Base-by-base conservation (phyloP, 2,797 vertebrate species). In the Clamator glandarius region DNA sequence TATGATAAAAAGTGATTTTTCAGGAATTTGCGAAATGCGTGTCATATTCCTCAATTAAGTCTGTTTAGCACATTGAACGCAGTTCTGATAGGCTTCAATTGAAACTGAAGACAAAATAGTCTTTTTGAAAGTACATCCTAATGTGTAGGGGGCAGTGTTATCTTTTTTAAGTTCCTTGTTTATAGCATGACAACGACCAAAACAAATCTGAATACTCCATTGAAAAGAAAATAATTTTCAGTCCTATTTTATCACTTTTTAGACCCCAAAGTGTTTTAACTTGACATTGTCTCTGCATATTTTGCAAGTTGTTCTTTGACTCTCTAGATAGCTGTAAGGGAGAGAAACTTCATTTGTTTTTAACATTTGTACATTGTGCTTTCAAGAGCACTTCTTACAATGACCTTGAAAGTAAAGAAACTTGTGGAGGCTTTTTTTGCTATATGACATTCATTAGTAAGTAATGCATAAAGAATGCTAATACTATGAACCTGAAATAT, bases 321-420 rank as follows among this genome's bases (percentile, higher is more conserved):
- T 93, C 31, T 95, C 29, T 77, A 52, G 42, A 77, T 62, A 95
- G 84, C 82, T 94, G 41, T 94, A 91, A 96, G 54, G 35, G 51
- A 89, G 58, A 48, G 68, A 89, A 94, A 62, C 13, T 78, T 86
- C 12, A 75, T 93, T 93, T 89, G 17, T 62, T 94, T 89, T 62
- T 68, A 91, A 91, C 50, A 66, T 95, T 93, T 95, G 13, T 93
- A 91, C 73, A 35, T 14, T 92, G 24, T 54, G 50, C 46, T 85
- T 96, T 94, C 62, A 89, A 96, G 96, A 96, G 18, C 46, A 84
- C 42, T 74, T 94, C 66, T 95, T 92, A 74, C 46, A 90, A 86
- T 82, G 94, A 89, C 89, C 96, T 97, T 92, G 96, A 96, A 96
- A 89, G 58, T 92, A 95, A 87, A 95, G n/a, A 94, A 90, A 95